Conservation (phyloP, 2,888 invertebrate genomes). For the Cremastinae sp. region DNA sequence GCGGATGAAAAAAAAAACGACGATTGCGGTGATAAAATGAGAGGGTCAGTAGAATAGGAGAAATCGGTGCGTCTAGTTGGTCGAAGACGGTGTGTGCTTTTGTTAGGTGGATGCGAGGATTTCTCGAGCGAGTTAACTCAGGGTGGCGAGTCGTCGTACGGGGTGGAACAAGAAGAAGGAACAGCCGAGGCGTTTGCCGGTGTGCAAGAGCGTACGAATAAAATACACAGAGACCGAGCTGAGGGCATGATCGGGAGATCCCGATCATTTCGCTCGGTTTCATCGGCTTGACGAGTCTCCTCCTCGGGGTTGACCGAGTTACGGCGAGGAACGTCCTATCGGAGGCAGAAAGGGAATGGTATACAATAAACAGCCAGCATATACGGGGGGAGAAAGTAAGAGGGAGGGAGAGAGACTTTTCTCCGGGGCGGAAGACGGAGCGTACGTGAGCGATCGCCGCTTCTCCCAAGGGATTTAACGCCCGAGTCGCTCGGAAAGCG, state of each 20-base stretch:
- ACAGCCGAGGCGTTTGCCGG: conserved; percentile 11
- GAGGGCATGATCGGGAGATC: conserved; percentile 44
- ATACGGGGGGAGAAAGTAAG: conserved; percentile 16
- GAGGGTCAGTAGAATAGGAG: too few relatives aligned
- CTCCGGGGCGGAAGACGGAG: not conserved
- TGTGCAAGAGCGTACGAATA: too few relatives aligned
- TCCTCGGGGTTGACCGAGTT: conserved; percentile 75
- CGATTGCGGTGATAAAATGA: too few relatives aligned
- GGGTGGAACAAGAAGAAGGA: conserved; percentile 39
- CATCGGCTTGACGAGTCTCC: conserved; percentile 62
- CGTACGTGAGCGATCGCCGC: conserved; percentile 48
- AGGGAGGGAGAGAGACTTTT: conserved; percentile 8
- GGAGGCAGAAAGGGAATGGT: conserved; percentile 26
- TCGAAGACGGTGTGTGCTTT: conserved; percentile 33
- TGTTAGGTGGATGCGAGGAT: conserved; percentile 38
- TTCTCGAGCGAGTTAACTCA: conserved; percentile 57
- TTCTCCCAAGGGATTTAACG: conserved; percentile 77
- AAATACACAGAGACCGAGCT: too few relatives aligned
- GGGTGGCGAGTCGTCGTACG: conserved; percentile 35
- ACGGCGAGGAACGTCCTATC: conserved; percentile 62
- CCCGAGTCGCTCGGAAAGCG: conserved; percentile 67
- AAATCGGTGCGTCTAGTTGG: too few relatives aligned
- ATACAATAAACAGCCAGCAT: conserved; percentile 7
- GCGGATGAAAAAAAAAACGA: too few relatives aligned
- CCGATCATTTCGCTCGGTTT: conserved; percentile 65